Evolutionary conservation across 2,797 vertebrate species (phyloP), one percentile per base, ranked within the genome.

Genomic region (Danio tinwini): DNA sequence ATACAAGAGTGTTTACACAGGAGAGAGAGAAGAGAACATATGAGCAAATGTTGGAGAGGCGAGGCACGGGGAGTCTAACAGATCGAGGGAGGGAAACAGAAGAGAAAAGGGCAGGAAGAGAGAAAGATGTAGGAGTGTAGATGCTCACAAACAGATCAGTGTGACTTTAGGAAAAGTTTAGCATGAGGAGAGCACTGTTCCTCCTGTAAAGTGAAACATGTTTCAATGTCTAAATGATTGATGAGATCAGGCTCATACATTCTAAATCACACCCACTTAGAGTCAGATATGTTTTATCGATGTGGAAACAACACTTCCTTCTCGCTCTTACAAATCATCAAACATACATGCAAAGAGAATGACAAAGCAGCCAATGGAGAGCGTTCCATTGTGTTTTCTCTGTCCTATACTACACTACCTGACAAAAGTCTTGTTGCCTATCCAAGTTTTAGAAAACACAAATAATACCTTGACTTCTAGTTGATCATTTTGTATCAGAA

Each of bases 141-240:
- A 64, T 7, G 10, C 44, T 59, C 50, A 42, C 49, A 76, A 11
- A 56, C 49, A 52, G 73, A 39, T 75, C 37, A 3, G 45, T n/a
- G 37, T 42, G 47, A 14, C 17, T 56, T 14, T n/a, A 55, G 76
- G 39, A 56, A 17, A 44, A 59, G 76, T 69, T 69, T 59, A 77
- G 53, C 40, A 59, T 39, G 29, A 49, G 44, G 63, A 61, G 69
- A 78, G n/a, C 42, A 7, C 40, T 69, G 12, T 5, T n/a, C 29
- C 29, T 76, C 74, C 14, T 56, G 19, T 1, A 76, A 63, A 16
- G 67, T 76, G 40, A 76, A 65, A 76, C 63, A 53, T 64, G 75
- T 58, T 64, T 64, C 64, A 76, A 76, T 76, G 49, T 76, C n/a
- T 40, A n/a, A 64, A 13, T 64, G 53, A 59, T 59, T 68, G 64